Base-by-base conservation (phyloP, 1,140 invertebrate species). In the Oryctes rhinoceros region DNA sequence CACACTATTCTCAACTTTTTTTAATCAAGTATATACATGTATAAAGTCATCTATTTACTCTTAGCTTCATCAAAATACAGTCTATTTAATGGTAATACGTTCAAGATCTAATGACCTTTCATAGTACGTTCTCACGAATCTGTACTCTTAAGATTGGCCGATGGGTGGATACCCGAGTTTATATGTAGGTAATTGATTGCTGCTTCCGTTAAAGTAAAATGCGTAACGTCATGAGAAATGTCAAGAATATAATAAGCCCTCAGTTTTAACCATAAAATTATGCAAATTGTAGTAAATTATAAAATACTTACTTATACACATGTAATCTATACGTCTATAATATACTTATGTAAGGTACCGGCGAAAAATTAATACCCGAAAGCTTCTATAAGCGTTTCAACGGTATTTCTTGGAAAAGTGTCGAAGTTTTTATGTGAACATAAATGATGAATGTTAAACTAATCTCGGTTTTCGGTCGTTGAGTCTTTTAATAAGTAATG, bases 61-160 rank as follows among this genome's bases (percentile, higher is more conserved):
- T n/a, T 59, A n/a, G 3, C 53, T 59, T 59, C 53, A 59, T 18
- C 53, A 59, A 59, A 59, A n/a, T 59, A 59, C 18, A 44, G 9
- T 18, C 15, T 59, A 59, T 59, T 59, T 59, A 59, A 59, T 59
- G 53, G 53, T 59, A 7, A 18, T 59, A 18, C 18, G 53, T 18
- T 59, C 18, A 59, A 59, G 53, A 18, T 59, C 53, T 59, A 59
- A 59, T 59, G 53, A 74, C 24, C 37, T 74, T 74, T 74, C 37
- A 24, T 24, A 37, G 67, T 37, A 74, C 24, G 67, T 37, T 74
- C 37, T 74, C 37, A 74, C 37, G 67, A 74, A 59, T 59, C 6
- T 35, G 7, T 37, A 74, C 13, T 37, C 24, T n/a, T 11, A 35
- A 18, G 13, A 74, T 13, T 2, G 67, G 20, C 24, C 20, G 67